These are phyloP conservation scores for Huso huso DNA, from an alignment of 2,797 vertebrate genomes.

Conservation along the genomic window DNA sequence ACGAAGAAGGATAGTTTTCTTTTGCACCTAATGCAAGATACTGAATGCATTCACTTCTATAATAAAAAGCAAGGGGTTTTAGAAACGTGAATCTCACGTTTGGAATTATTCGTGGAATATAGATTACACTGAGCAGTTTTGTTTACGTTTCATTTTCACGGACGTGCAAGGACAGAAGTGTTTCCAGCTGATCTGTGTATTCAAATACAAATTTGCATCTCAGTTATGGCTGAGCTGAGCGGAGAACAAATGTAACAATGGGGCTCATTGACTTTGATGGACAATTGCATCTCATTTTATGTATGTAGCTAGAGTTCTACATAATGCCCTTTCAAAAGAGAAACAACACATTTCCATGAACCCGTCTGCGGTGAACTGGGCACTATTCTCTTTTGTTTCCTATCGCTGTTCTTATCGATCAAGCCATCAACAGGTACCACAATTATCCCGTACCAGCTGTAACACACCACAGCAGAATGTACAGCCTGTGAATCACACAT, in stretches of 20 bases:
- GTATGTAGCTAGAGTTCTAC: slow-evolving; percentile 8
- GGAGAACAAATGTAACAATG: slow-evolving; percentile 9
- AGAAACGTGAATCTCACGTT: no score
- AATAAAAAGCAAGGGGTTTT: no score
- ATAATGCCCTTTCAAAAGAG: not conserved
- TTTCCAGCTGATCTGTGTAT: not conserved
- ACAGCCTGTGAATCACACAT: not conserved
- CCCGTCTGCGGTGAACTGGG: not conserved
- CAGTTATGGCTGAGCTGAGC: not conserved
- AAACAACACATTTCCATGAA: slow-evolving; percentile 4
- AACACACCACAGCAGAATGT: not conserved
- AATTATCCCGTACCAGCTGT: not conserved
- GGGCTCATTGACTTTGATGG: slow-evolving; percentile 5
- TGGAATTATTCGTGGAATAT: no score
- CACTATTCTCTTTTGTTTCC: no score
- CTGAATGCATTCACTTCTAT: no score
- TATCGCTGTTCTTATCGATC: no score
- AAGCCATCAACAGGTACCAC: no score
- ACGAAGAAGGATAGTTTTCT: not conserved
- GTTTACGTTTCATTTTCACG: no score
- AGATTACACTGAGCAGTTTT: no score
- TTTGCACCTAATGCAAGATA: not conserved
- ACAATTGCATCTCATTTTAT: slow-evolving; percentile 8
- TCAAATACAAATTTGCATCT: slow-evolving; percentile 7
- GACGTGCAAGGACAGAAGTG: not conserved